A percentile compares a stretch with the other conserved stretches of the same genome.
These are phyloP conservation scores for Numenius arquata DNA, from an alignment of 2,113 vertebrate species.

Conservation along the genomic window DNA sequence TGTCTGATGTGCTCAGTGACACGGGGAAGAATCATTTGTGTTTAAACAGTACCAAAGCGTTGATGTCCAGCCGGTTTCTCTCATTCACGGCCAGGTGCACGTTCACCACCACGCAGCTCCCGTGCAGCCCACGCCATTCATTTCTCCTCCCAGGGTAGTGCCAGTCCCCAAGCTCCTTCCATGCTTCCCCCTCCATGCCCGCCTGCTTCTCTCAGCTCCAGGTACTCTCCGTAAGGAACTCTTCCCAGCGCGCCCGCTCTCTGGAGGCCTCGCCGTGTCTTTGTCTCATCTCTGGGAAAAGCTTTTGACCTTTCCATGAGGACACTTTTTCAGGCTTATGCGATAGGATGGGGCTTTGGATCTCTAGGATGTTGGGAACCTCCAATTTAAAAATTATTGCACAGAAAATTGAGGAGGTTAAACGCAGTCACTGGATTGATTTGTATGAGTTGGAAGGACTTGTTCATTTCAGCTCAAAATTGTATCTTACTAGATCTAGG, in stretches of 20 bases:
- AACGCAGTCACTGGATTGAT: background rate
- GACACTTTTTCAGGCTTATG: background rate
- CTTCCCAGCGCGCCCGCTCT: background rate
- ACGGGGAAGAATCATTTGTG: background rate
- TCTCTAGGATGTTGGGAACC: background rate
- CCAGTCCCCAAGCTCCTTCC: background rate
- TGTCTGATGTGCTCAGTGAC: background rate
- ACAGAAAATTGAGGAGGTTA: background rate
- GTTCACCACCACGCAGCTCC: background rate
- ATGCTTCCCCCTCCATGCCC: background rate
- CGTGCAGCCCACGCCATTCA: background rate
- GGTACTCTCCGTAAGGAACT: background rate
- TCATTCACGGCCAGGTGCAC: background rate
- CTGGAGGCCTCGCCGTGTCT: background rate
- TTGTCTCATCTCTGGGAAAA: conserved; percentile 17
- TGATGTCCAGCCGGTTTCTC: background rate
- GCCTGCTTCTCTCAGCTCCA: conserved; percentile 30
- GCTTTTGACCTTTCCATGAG: background rate
- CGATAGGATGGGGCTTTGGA: background rate
- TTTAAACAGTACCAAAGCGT: background rate
- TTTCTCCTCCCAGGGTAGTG: conserved; percentile 20
- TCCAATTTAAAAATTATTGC: background rate
- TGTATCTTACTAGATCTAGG: background rate
- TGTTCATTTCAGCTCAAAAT: background rate
- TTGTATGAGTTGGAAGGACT: background rate